Conservation (phyloP, 2,797 vertebrate species). For the Tokudaia muenninki region DNA sequence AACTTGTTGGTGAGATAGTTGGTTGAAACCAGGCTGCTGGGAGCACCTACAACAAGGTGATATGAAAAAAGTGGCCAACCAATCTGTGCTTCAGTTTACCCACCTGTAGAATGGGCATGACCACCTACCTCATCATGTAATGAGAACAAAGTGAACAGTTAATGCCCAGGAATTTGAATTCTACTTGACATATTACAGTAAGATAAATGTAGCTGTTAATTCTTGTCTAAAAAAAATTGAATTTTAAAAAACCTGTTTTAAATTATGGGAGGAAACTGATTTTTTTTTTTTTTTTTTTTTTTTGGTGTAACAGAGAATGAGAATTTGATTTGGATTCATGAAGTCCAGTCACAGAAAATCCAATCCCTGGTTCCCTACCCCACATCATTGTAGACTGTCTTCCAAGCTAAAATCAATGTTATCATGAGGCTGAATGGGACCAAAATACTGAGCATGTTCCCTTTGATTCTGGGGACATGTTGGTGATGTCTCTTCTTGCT, state of each 20-base stretch:
- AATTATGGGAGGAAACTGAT: background rate
- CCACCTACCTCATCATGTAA: background rate
- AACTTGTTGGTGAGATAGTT: background rate
- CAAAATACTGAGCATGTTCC: background rate
- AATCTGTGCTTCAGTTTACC: background rate
- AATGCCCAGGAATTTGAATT: background rate
- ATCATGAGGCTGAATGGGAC: background rate
- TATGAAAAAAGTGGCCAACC: too few relatives aligned
- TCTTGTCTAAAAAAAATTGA: background rate
- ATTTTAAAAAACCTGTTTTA: background rate
- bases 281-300: background rate
- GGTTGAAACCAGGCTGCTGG: background rate
- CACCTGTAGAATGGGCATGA: background rate
- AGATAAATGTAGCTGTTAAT: background rate
- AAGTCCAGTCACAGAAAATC: slow-evolving; percentile 30
- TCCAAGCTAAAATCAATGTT: background rate
- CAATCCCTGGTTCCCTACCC: background rate
- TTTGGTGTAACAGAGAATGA: background rate
- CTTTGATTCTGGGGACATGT: background rate
- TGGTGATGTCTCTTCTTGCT: background rate
- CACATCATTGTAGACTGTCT: background rate
- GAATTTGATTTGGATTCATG: slow-evolving; percentile 21
- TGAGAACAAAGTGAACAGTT: background rate
- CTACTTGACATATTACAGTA: background rate
- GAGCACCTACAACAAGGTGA: background rate